Evolutionary conservation across 2,888 invertebrate species (phyloP), one percentile per base, ranked within the genome.

Genomic region (Hirtodrosophila duncani): DNA sequence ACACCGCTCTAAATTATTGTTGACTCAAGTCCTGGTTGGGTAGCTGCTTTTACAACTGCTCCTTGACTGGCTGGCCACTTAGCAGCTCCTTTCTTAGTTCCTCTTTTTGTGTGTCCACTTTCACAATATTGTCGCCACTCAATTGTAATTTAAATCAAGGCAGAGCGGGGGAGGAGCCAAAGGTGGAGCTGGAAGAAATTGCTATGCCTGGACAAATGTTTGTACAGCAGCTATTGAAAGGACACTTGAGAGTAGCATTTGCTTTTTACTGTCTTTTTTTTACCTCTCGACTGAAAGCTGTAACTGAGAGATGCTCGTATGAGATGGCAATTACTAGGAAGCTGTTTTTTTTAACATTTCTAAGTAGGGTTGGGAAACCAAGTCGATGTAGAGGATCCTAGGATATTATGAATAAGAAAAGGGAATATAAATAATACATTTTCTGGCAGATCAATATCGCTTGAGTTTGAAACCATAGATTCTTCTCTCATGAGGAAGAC

Each of bases 1-100:
- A n/a, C n/a, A n/a, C n/a, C n/a, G n/a, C n/a, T n/a, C 66, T 66
- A 70, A 79, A 80, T 81, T 80, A 72, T 72, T 81, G 78, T 80
- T 81, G 81, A 81, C 80, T 80, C 61, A 59, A 71, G 77, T 67
- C 53, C 67, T 58, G 67, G 63, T 30, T 27, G 39, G 27, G 20
- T 6, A 17, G 8, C n/a, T n/a, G n/a, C 30, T 45, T 45, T 23
- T 44, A 6, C 23, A 34, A 21, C n/a, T 48, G 24, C 44, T 38
- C 36, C 48, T 41, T 41, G 16, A 20, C 37, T 62, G 21, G 49
- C 29, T 52, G 60, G 62, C 63, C 75, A 70, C 71, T 72, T 70
- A 78, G 59, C 75, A 55, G 57, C 46, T 43, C 55, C 33, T 41
- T 21, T 39, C 8, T 30, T 14, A 42, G 13, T 33, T 26, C 9